phyloP scores from a whole-genome alignment of 2,113 vertebrate species.

The Nipponia nippon region DNA sequence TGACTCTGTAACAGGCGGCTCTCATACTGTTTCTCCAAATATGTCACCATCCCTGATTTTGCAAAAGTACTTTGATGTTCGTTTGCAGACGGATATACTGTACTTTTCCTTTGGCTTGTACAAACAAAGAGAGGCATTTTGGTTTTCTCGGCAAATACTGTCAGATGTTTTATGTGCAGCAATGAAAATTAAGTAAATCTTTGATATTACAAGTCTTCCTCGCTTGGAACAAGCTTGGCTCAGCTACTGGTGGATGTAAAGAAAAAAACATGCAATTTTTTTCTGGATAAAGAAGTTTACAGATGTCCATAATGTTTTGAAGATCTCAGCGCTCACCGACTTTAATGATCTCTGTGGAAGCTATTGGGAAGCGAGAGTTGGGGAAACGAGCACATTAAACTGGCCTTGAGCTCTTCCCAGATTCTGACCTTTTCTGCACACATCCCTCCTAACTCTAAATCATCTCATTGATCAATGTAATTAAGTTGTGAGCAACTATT shows the following conservation, averaged over 20 bases:
- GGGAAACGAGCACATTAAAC: not conserved
- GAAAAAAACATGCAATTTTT: not conserved
- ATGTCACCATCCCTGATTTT: constrained; percentile 67
- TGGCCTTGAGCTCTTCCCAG: not conserved
- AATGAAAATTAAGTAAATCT: constrained; percentile 70
- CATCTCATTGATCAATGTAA: not conserved
- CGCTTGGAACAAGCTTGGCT: not conserved
- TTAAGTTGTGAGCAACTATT: not conserved
- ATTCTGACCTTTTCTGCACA: constrained; percentile 5
- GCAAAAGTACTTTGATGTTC: constrained; percentile 83
- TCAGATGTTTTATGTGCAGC: constrained; percentile 68
- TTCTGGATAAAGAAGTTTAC: constrained; percentile 2
- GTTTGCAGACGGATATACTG: constrained; percentile 75
- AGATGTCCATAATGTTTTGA: constrained; percentile 13
- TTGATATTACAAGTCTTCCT: constrained; percentile 39
- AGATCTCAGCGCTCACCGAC: not conserved
- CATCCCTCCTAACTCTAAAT: not conserved
- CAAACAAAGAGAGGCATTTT: constrained; percentile 79
- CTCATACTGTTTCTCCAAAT: constrained; percentile 86
- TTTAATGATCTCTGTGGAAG: constrained; percentile 43
- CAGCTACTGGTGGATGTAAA: constrained; percentile 11
- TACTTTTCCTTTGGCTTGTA: constrained; percentile 74
- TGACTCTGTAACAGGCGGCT: constrained; percentile 67
- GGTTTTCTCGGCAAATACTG: constrained; percentile 68
- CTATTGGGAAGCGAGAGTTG: not conserved